Base-by-base conservation (phyloP, 2,797 vertebrate species). In the Nannoperca obscura region DNA sequence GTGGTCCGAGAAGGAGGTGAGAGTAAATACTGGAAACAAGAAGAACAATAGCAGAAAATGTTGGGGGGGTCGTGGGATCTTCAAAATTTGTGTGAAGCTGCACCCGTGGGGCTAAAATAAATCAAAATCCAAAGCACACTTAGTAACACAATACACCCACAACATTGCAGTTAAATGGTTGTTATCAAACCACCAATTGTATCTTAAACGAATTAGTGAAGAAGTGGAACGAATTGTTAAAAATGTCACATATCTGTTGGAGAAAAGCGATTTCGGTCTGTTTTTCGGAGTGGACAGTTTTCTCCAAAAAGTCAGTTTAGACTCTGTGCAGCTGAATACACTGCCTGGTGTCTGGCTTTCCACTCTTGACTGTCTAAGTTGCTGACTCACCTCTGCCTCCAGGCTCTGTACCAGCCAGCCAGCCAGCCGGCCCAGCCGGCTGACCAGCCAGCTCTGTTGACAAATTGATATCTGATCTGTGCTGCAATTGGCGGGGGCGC, bases 401-500 rank as follows among this genome's bases (percentile, higher is more conserved):
- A 55, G 82, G 86, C 83, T 72, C 62, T 68, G 78, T 27, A 90
- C 34, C 79, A 79, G 58, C 73, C 42, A 50, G 54, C 74, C 71
- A 60, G 71, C 59, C 73, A 57, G 57, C 50, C 59, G 6, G 58
- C 30, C 17, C 50, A 15, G 49, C 57, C 34, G 1, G 66, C 57
- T 46, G 34, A 44, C 46, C 47, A 0, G 55, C 76, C 76, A 57
- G 82, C 82, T 73, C 82, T 80, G 87, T 91, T 87, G 86, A 90
- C 90, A 92, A 91, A 92, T 71, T 91, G 89, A 91, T 90, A 93
- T 90, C 87, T 86, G 91, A 93, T 91, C 88, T 79, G 73, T 53
- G 65, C 80, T 65, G 78, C 86, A 86, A 84, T 62, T 88, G 88
- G 83, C 27, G 49, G 63, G 77, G 78, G 83, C 22, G 71, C 71